Conservation (phyloP, 2,888 invertebrate species). For the Sialis fuliginosa region DNA sequence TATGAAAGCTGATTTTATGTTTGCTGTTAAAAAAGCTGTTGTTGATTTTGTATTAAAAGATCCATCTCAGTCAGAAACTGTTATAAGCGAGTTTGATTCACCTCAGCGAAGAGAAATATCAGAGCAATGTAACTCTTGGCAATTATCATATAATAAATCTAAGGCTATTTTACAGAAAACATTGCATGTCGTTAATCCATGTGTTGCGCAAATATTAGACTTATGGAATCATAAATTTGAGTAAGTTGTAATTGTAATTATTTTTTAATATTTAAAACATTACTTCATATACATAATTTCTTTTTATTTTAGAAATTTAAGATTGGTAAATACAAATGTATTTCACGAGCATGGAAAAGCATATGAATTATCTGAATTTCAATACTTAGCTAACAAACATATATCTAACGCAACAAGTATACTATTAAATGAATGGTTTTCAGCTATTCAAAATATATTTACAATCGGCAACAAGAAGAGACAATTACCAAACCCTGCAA, state of each 20-base stretch:
- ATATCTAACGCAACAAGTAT: slow-evolving; percentile 49
- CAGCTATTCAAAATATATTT: slow-evolving; percentile 42
- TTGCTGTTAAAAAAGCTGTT: slow-evolving; percentile 79
- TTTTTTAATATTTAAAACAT: too few relatives aligned
- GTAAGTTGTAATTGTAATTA: slow-evolving; percentile 22
- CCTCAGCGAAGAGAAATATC: slow-evolving; percentile 38
- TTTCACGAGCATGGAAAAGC: slow-evolving; percentile 40
- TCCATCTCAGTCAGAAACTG: slow-evolving; percentile 36
- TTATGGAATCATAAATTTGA: slow-evolving; percentile 67
- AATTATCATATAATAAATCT: slow-evolving; percentile 30
- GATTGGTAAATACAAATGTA: slow-evolving; percentile 37
- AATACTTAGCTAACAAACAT: slow-evolving; percentile 32
- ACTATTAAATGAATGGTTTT: slow-evolving; percentile 47
- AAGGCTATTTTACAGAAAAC: slow-evolving; percentile 34
- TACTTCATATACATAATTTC: neutral
- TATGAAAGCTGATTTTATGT: slow-evolving; percentile 69
- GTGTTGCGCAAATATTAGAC: slow-evolving; percentile 59
- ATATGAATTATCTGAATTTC: slow-evolving; percentile 50
- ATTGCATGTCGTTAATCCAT: slow-evolving; percentile 62
- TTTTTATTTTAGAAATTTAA: slow-evolving; percentile 29
- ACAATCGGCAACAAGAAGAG: slow-evolving; percentile 47
- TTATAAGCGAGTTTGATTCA: slow-evolving; percentile 30
- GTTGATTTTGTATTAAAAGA: slow-evolving; percentile 83
- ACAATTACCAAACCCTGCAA: slow-evolving; percentile 45
- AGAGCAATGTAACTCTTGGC: slow-evolving; percentile 47